Evolutionary conservation across 2,797 vertebrate genomes (phyloP).

Genomic region (Periophthalmus magnuspinnatus): DNA sequence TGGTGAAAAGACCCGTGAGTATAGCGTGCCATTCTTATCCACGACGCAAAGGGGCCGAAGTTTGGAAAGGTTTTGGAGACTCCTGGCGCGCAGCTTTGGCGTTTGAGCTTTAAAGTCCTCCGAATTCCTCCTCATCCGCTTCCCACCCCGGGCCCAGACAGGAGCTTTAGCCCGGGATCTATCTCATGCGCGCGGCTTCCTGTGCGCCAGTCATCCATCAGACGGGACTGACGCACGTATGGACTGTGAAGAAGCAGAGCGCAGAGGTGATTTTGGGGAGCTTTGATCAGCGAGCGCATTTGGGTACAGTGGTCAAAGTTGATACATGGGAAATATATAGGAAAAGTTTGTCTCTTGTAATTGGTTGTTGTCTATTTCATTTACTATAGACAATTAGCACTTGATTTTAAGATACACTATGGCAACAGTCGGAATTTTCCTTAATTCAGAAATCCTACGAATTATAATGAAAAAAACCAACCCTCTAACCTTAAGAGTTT

Average conservation of each 20-base stretch:
- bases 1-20: no score
- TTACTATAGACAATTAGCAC: no score
- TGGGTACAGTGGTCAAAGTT: neutral
- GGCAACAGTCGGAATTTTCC: no score
- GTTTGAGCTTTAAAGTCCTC: conserved; percentile 28
- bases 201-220: conserved; percentile 9
- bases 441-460: no score
- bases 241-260: conserved; percentile 8
- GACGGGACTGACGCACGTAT: conserved; percentile 9
- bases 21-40: no score
- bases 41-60: no score
- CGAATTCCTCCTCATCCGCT: conserved; percentile 25
- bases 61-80: neutral
- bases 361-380: no score
- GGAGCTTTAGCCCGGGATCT: neutral
- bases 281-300: neutral
- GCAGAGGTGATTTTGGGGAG: neutral
- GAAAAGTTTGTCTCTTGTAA: no score
- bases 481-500: no score
- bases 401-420: no score
- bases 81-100: conserved; percentile 20
- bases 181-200: conserved; percentile 17
- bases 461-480: no score
- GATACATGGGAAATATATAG: no score
- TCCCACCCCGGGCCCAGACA: neutral